Evolutionary conservation across 1,140 invertebrate species (phyloP), one percentile per base, ranked within the genome.

Genomic region (Drosophila ercepeae): DNA sequence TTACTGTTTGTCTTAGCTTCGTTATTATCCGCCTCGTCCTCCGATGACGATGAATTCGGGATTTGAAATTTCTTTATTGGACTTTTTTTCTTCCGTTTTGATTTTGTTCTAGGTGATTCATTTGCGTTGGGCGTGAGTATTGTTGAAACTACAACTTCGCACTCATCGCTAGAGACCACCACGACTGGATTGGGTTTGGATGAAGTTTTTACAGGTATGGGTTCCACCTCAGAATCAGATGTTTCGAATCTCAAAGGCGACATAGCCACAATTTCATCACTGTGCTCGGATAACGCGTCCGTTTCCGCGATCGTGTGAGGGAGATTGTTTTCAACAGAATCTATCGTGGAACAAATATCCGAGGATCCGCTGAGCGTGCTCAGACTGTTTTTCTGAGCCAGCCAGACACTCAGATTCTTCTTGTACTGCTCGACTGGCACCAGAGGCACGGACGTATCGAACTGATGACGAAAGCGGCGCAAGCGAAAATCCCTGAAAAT

Each of bases 381-480:
- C 23, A 79, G 72, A n/a, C 88, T 90, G 13, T 86, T 89, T 9
- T 78, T 70, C 3, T 59, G 27, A 6, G 50, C 51, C 46, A 76
- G 19, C 89, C 89, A 90, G 5, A 86, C 54, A 3, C 53, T 67
- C 8, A 90, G 42, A 48, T 76, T 89, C 5, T 27, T 68, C 21
- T 81, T 89, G 27, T 88, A 90, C 23, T 89, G 84, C 13, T 90
- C 81, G 0, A 36, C n/a, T 2, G 61, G 42, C 0, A 91, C 90
- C 0, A 91, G 52, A 3, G 90, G 90, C 18, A 91, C 23, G 23
- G 50, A 51, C 5, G 81, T 60, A 25, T 91, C 84, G 46, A 71
- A 91, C 41, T 91, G 90, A 70, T 91, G 84, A 1, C 88, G 71
- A 59, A 89, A 91, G 3, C 90, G 90, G 23, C 90, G 83, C 32